Evolutionary conservation across 2,888 invertebrate genomes (phyloP).

Genomic region (Asteroscopus sphinx): DNA sequence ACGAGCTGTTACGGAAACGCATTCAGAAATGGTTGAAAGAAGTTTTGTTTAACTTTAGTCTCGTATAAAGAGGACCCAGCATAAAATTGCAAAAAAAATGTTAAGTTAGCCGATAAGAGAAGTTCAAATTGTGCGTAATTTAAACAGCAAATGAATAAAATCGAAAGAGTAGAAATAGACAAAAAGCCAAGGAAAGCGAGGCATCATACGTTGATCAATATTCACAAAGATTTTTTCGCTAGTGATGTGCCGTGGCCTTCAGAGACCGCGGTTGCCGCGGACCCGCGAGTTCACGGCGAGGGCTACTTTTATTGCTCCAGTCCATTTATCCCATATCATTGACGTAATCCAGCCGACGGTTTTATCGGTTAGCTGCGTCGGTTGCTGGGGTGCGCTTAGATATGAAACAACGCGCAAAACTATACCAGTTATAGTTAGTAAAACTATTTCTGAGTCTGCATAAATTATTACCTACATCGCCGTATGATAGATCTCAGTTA

Average conservation of each 20-base stretch:
- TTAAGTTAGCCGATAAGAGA: constrained; percentile 5
- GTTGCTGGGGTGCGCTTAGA: constrained; percentile 55
- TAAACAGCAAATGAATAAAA: not conserved
- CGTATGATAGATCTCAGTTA: constrained; percentile 36
- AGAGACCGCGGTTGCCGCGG: constrained; percentile 64
- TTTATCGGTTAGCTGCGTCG: constrained; percentile 64
- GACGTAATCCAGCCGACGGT: constrained; percentile 76
- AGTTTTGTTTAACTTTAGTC: not conserved
- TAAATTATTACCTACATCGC: constrained; percentile 34
- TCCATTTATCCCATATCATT: constrained; percentile 84
- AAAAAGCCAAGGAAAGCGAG: not conserved
- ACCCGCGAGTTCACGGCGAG: constrained; percentile 82
- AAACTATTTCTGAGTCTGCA: constrained; percentile 42
- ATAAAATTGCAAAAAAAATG: no score
- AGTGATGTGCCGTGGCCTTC: constrained; percentile 70
- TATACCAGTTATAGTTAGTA: constrained; percentile 25
- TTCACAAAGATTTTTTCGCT: constrained; percentile 55
- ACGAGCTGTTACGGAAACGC: constrained; percentile 31
- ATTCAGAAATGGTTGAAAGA: constrained; percentile 1
- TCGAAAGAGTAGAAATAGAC: not conserved
- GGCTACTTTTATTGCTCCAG: constrained; percentile 82
- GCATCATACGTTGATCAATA: constrained; percentile 23
- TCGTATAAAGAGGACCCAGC: not conserved
- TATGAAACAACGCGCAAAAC: constrained; percentile 45
- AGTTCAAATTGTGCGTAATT: no score